A percentile compares a stretch with the other conserved stretches of the same genome.
phyloP scores from a whole-genome alignment of 2,888 invertebrate genomes.

The Drosophila formosana region DNA sequence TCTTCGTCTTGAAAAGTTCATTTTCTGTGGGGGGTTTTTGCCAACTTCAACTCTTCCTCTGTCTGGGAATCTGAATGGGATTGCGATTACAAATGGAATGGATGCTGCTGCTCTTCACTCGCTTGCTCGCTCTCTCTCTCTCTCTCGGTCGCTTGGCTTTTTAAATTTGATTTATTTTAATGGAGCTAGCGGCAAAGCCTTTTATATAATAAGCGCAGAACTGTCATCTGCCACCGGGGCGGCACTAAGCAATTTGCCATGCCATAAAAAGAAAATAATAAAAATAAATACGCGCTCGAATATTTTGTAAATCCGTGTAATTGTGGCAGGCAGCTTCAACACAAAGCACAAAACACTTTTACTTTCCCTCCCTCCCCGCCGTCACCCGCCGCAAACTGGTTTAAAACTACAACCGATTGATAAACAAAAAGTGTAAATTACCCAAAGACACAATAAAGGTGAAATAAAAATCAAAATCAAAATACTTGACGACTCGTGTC shows the following conservation, averaged over 20 bases:
- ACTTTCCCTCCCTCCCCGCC: constrained; percentile 49
- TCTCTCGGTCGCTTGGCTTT: background rate
- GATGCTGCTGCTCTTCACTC: too few species aligned
- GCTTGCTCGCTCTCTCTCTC: constrained; percentile 26
- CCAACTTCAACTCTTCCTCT: constrained; percentile 38
- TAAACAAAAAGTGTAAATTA: constrained; percentile 36
- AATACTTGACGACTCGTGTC: constrained; percentile 2
- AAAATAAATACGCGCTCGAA: constrained; percentile 29
- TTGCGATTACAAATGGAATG: constrained; percentile 21
- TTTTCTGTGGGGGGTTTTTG: constrained; percentile 10
- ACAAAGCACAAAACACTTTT: constrained; percentile 60
- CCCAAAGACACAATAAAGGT: constrained; percentile 14
- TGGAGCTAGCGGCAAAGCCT: constrained; percentile 22
- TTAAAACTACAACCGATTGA: constrained; percentile 40
- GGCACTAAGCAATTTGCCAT: constrained; percentile 64
- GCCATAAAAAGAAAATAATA: constrained; percentile 40
- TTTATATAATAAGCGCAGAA: constrained; percentile 24
- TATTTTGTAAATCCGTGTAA: constrained; percentile 62
- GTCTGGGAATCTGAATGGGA: constrained; percentile 5
- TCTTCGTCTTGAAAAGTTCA: background rate
- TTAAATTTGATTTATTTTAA: constrained; percentile 71
- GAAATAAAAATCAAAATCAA: background rate
- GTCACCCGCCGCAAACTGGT: constrained; percentile 38
- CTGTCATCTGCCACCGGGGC: constrained; percentile 60
- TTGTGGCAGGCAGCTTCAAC: constrained; percentile 50